Conservation (phyloP, 2,888 invertebrate species). For the Trissolcus brochymenae region DNA sequence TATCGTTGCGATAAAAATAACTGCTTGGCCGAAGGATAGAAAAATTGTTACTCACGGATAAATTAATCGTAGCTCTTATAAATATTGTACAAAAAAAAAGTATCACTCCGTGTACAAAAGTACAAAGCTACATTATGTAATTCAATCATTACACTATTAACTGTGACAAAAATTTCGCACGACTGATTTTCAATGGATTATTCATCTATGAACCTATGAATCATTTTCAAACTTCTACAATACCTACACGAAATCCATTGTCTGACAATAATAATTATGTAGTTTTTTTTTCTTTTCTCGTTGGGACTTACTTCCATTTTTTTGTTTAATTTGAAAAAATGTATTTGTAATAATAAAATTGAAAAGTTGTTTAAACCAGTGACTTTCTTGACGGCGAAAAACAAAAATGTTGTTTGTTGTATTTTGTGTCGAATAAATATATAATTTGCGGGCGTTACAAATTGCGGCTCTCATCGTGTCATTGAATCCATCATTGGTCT, state of each 20-base stretch:
- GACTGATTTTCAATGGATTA: constrained; percentile 9
- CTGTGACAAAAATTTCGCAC: not conserved
- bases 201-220: constrained; percentile 2
- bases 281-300: not conserved
- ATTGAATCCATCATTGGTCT: constrained; percentile 38
- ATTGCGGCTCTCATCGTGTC: constrained; percentile 31
- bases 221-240: constrained; percentile 9
- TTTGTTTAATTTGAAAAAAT: too few relatives aligned
- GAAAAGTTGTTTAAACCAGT: too few relatives aligned
- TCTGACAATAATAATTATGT: constrained; percentile 14
- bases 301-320: too few relatives aligned
- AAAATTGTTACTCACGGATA: too few relatives aligned
- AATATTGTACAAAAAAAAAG: too few relatives aligned
- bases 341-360: too few relatives aligned
- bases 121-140: not conserved
- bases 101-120: not conserved
- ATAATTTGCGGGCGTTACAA: constrained; percentile 34
- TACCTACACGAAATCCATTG: constrained; percentile 15
- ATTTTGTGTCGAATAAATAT: constrained; percentile 5
- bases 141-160: too few relatives aligned
- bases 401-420: not conserved
- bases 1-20: not conserved
- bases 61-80: too few relatives aligned
- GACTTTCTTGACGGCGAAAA: too few relatives aligned
- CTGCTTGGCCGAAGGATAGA: too few relatives aligned